A percentile compares a stretch with the other conserved stretches of the same genome.
Evolutionary conservation across 1,140 invertebrate species (phyloP).

Genomic region (Venturia canescens): DNA sequence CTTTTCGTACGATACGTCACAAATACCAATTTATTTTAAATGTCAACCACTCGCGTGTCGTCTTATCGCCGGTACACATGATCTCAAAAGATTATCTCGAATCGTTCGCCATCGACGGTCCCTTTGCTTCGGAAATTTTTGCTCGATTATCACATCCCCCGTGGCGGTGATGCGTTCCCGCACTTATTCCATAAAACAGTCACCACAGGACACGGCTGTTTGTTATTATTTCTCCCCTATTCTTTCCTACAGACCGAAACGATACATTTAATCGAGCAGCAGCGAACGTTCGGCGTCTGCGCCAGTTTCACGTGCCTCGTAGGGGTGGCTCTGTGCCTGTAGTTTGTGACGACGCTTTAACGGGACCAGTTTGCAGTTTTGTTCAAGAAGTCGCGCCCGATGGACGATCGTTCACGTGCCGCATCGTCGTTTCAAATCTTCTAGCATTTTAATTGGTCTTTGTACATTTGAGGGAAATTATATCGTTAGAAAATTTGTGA

Average conservation of each 20-base stretch:
- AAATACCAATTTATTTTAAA: neutral
- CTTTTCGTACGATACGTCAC: neutral
- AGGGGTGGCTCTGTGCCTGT: slow-evolving; percentile 46
- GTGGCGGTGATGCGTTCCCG: neutral
- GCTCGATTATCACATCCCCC: neutral
- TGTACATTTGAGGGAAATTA: no score
- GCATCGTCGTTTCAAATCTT: no score
- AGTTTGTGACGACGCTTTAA: slow-evolving; percentile 46
- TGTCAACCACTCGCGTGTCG: neutral
- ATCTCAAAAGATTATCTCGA: neutral
- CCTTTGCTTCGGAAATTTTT: neutral
- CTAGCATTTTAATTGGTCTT: no score
- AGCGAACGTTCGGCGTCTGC: slow-evolving; percentile 61
- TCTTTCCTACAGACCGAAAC: no score
- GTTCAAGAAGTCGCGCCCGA: slow-evolving; percentile 61
- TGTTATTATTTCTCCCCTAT: no score
- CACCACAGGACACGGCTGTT: no score
- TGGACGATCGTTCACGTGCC: slow-evolving; percentile 51
- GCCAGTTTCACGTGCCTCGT: slow-evolving; percentile 54
- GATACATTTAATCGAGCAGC: slow-evolving; percentile 39
- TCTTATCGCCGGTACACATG: neutral
- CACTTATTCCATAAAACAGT: neutral
- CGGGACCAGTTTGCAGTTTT: slow-evolving; percentile 63
- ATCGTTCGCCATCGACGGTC: no score
- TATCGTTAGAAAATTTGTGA: no score